These are phyloP conservation scores for Sinocyclocheilus anshuiensis DNA, from an alignment of 2,113 vertebrate species.

Conservation along the genomic window DNA sequence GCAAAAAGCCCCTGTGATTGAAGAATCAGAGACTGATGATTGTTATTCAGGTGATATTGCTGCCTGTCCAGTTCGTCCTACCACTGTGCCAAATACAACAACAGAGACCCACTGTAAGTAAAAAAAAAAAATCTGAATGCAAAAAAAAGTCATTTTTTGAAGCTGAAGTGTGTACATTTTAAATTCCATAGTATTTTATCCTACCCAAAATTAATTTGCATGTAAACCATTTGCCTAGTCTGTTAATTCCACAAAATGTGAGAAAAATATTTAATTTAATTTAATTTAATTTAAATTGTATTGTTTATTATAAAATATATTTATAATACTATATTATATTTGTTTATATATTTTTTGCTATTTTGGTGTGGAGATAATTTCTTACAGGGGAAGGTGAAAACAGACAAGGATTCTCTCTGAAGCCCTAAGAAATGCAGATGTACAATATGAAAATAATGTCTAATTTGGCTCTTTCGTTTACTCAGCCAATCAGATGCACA, in stretches of 20 bases:
- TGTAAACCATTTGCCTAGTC: not conserved
- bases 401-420: too few relatives aligned
- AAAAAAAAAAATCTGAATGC: not conserved
- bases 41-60: not conserved
- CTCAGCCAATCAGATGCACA: constrained; percentile 21
- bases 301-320: too few relatives aligned
- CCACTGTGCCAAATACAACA: not conserved
- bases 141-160: not conserved
- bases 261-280: not conserved
- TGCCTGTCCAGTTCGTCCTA: not conserved
- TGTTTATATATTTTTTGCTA: not conserved
- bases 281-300: not conserved
- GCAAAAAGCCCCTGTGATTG: not conserved
- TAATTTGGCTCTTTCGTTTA: not conserved
- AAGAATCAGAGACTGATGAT: constrained; percentile 8
- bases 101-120: not conserved
- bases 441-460: not conserved
- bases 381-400: not conserved
- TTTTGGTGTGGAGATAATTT: not conserved
- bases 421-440: not conserved
- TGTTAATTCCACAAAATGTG: not conserved
- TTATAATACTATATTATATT: too few relatives aligned
- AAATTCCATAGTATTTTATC: not conserved
- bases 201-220: not conserved
- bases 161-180: not conserved